Percentiles rank a stretch among this genome's conserved stretches.
Evolutionary conservation across 2,113 vertebrate species (phyloP).

Genomic region (Sinosuthora webbiana): DNA sequence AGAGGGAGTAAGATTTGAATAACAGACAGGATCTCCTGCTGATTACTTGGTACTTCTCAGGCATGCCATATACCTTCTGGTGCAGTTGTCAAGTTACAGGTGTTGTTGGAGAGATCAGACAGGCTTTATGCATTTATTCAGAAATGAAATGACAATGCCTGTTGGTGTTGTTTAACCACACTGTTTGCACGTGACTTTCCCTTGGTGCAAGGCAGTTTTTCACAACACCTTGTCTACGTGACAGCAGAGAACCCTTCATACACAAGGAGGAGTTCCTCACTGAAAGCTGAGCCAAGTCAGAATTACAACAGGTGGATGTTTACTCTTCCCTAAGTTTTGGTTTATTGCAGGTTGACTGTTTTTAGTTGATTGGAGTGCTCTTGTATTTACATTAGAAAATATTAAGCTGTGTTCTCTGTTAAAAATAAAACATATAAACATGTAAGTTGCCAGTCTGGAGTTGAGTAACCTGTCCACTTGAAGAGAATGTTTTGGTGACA

Average conservation of each 20-base stretch:
- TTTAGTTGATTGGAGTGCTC: neutral
- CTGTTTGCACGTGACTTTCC: neutral
- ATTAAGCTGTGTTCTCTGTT: rapidly evolving
- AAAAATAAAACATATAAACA: rapidly evolving
- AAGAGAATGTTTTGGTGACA: neutral
- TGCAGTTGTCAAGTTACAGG: neutral
- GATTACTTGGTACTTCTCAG: neutral
- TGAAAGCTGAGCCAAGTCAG: neutral
- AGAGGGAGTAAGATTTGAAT: neutral
- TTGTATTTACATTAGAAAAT: neutral
- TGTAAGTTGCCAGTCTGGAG: neutral
- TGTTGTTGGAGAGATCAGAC: neutral
- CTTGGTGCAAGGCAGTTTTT: neutral
- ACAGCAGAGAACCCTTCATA: neutral
- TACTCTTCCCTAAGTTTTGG: neutral
- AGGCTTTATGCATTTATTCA: neutral
- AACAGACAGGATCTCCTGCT: neutral
- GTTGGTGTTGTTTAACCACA: neutral
- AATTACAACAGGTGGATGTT: neutral
- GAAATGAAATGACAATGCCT: neutral
- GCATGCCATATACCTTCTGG: rapidly evolving
- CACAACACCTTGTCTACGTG: rapidly evolving
- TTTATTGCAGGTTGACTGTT: neutral
- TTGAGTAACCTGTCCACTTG: neutral
- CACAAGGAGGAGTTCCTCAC: neutral